A percentile compares a stretch with the other conserved stretches of the same genome.
These are phyloP conservation scores for Heliconius hortense DNA, from an alignment of 2,888 invertebrate species.

Conservation along the genomic window DNA sequence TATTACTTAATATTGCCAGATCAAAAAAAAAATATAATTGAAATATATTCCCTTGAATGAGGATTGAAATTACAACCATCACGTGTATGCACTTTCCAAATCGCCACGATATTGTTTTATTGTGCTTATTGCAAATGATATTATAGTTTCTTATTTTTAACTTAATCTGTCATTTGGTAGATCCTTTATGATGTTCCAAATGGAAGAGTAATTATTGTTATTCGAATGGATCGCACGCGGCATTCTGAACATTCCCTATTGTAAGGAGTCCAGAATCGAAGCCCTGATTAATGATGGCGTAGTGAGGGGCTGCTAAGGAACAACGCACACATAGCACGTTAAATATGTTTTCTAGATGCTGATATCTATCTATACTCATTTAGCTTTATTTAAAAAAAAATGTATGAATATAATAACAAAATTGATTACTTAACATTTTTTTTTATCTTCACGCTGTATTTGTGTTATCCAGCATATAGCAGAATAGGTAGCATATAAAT, in stretches of 20 bases:
- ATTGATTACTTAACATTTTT: too few relatives aligned
- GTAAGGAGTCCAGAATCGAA: conserved; percentile 80
- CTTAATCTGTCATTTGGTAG: conserved; percentile 45
- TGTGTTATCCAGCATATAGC: too few relatives aligned
- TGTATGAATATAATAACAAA: too few relatives aligned
- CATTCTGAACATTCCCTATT: conserved; percentile 77
- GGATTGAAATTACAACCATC: too few relatives aligned
- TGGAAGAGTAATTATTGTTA: conserved; percentile 80
- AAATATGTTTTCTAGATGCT: conserved; percentile 29
- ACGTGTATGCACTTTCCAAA: not conserved
- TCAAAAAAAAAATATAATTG: too few relatives aligned
- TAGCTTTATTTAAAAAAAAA: too few relatives aligned
- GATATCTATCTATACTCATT: too few relatives aligned
- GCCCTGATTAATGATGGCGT: conserved; percentile 78
- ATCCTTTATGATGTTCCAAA: conserved; percentile 55
- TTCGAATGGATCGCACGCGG: conserved; percentile 77
- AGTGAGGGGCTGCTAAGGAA: conserved; percentile 67
- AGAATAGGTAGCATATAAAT: too few relatives aligned
- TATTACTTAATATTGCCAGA: too few relatives aligned
- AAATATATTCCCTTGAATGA: too few relatives aligned
- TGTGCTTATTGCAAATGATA: not conserved
- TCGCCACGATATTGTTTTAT: not conserved
- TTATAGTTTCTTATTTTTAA: conserved; percentile 32
- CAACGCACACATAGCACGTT: conserved; percentile 44
- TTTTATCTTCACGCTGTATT: too few relatives aligned